Conservation (phyloP, 2,888 invertebrate species). For the Trilocha varians region DNA sequence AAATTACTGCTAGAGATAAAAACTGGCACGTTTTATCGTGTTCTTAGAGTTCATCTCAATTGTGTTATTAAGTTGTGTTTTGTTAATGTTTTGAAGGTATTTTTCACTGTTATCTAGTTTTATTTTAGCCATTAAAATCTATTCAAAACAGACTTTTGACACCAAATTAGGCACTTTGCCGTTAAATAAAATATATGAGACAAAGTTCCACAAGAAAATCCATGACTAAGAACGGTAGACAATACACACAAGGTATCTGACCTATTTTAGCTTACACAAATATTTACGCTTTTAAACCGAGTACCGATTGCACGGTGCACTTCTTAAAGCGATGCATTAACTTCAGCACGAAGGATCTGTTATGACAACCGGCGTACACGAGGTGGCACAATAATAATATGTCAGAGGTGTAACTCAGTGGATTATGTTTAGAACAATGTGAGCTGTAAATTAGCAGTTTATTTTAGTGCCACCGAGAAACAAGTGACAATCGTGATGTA, state of each 20-base stretch:
- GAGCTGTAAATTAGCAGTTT: slow-evolving; percentile 69
- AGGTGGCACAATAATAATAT: slow-evolving; percentile 61
- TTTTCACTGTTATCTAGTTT: too few relatives aligned
- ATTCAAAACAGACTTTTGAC: too few relatives aligned
- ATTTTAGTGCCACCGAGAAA: slow-evolving; percentile 55
- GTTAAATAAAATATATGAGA: too few relatives aligned
- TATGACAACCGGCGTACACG: slow-evolving; percentile 59
- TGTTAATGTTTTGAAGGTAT: too few relatives aligned
- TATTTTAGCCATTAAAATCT: too few relatives aligned
- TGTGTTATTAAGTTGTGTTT: too few relatives aligned
- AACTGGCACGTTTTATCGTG: background rate
- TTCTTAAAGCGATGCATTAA: slow-evolving; percentile 36
- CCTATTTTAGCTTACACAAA: too few relatives aligned
- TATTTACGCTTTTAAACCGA: background rate
- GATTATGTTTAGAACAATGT: slow-evolving; percentile 69
- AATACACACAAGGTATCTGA: too few relatives aligned
- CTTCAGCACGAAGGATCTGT: slow-evolving; percentile 49
- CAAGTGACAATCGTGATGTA: background rate
- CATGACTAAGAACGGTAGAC: too few relatives aligned
- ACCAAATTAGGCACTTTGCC: too few relatives aligned
- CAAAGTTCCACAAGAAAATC: too few relatives aligned
- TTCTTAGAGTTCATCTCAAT: too few relatives aligned
- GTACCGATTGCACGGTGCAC: background rate
- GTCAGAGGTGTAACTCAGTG: slow-evolving; percentile 53
- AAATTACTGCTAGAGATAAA: slow-evolving; percentile 1